Base-by-base conservation (phyloP, 2,797 vertebrate species). In the Acanthurus tractus region DNA sequence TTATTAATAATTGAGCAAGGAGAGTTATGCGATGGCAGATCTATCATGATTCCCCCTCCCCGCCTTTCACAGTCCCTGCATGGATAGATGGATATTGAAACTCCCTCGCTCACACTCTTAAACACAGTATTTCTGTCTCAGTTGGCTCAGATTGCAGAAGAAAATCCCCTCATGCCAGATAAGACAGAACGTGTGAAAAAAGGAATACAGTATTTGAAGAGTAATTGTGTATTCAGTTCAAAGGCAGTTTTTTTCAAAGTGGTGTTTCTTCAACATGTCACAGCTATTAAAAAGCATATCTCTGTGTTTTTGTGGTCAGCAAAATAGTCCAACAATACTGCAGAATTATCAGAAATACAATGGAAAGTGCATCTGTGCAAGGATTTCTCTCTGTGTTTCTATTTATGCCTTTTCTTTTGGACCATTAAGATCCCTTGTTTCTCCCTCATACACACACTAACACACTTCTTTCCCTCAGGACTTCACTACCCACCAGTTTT, bases 1-100 rank as follows among this genome's bases (percentile, higher is more conserved):
- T 83, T 80, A 73, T 91, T 88, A 88, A 90, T 91, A 83, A 90
- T 90, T 78, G 76, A 91, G 64, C 13, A 9, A 75, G 66, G 58
- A 63, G 76, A 79, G 71, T 81, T 81, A 57, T 48, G 79, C 70
- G 17, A 63, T 63, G 55, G 76, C 78, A 71, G 65, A 86, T 84
- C 72, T 70, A 82, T 89, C 86, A 78, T 59, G 72, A 84, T 70
- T 65, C 78, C 66, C 65, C 54, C 78, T 49, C 68, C 54, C 70
- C 13, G 53, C 71, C 78, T 74, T 82, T 79, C 79, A 77, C 42
- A 22, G 50, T 58, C 66, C 45, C 58, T 61, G 67, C 40, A 58
- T 25, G 38, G 56, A 29, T 42, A 71, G 70, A 83, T 63, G 64
- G 56, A 70, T 81, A 69, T 40, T 63, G 72, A 84, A 74, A 7